Conservation (phyloP, 2,797 vertebrate species). For the Hoplostethus atlanticus region DNA sequence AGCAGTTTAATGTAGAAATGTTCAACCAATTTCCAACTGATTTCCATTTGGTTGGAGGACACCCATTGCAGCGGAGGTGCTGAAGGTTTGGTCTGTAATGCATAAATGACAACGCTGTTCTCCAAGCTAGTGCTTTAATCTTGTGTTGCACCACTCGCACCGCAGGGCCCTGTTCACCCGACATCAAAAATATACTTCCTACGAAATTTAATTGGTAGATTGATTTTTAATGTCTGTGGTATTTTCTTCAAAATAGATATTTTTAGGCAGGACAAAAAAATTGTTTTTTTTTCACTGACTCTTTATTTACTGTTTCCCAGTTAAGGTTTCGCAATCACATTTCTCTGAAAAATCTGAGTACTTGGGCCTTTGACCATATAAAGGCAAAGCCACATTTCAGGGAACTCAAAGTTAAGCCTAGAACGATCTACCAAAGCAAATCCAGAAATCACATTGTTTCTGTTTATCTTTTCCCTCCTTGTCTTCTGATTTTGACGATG, state of each 20-base stretch:
- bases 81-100: slow-evolving; percentile 63
- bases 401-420: background rate
- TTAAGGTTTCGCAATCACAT: slow-evolving; percentile 17
- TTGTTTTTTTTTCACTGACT: background rate
- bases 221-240: background rate
- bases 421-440: background rate
- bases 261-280: background rate
- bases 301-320: background rate
- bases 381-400: background rate
- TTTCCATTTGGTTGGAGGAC: slow-evolving; percentile 44
- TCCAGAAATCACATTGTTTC: background rate
- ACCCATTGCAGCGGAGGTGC: slow-evolving; percentile 35
- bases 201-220: slow-evolving; percentile 58
- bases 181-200: slow-evolving; percentile 49
- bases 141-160: slow-evolving; percentile 55
- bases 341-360: too few relatives aligned
- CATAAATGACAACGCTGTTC: slow-evolving; percentile 58
- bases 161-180: slow-evolving; percentile 58
- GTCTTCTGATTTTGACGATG: background rate
- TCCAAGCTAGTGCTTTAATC: slow-evolving; percentile 45
- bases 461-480: slow-evolving; percentile 2
- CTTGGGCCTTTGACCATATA: too few relatives aligned
- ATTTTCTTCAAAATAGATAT: background rate
- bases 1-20: slow-evolving; percentile 23
- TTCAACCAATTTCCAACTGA: slow-evolving; percentile 52